Evolutionary conservation across 2,113 vertebrate genomes (phyloP).

Genomic region (Mesoclemmys tuberculata): DNA sequence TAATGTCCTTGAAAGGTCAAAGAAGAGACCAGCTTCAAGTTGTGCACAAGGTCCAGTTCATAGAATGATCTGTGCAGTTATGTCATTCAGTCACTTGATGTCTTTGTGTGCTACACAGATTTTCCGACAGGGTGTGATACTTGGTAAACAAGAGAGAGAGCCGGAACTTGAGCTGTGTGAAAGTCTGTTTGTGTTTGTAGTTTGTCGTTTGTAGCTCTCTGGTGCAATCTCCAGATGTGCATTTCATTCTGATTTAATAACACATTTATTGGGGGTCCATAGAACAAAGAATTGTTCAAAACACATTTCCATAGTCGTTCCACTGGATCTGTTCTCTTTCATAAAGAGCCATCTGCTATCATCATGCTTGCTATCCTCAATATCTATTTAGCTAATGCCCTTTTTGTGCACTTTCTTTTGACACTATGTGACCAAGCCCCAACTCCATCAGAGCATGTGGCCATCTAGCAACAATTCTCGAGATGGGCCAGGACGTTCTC

Average conservation of each 20-base stretch:
- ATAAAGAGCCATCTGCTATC: not conserved
- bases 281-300: not conserved
- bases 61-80: not conserved
- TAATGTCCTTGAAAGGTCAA: not conserved
- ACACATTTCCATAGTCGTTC: not conserved
- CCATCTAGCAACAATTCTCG: not conserved
- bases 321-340: not conserved
- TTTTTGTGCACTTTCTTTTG: not conserved
- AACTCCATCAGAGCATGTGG: not conserved
- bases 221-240: not conserved
- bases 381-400: not conserved
- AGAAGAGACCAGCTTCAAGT: rapidly evolving
- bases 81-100: not conserved
- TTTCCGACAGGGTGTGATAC: not conserved
- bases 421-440: not conserved
- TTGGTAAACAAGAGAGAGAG: not conserved
- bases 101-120: rapidly evolving
- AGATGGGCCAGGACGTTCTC: not conserved
- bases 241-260: not conserved
- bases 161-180: not conserved
- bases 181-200: rapidly evolving
- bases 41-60: not conserved
- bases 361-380: not conserved
- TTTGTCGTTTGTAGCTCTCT: not conserved
- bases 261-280: not conserved